Conservation (phyloP, 92 coral and sea anemone species). For the Palythoa grandis region DNA sequence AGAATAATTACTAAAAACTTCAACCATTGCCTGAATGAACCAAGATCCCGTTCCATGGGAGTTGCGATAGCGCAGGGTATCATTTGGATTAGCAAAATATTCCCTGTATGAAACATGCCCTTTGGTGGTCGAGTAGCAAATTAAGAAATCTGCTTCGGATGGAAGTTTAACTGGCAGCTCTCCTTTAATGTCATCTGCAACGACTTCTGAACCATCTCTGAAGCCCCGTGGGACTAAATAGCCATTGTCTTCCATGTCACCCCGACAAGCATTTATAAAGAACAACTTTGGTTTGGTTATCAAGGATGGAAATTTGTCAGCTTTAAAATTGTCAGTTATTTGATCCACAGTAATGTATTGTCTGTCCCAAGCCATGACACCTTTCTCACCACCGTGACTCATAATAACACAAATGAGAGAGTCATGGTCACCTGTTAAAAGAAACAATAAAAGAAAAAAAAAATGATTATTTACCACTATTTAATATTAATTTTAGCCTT, state of each 20-base stretch:
- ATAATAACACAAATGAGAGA: conserved; percentile 82
- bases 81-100: conserved; percentile 39
- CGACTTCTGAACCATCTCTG: conserved; percentile 41
- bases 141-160: conserved; percentile 83
- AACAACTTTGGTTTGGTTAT: conserved; percentile 92
- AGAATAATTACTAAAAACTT: conserved; percentile 64
- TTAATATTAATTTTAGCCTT: no score
- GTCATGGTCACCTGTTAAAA: conserved; percentile 71
- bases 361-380: conserved; percentile 67
- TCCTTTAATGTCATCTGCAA: conserved; percentile 31
- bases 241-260: conserved; percentile 73
- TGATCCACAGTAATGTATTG: conserved; percentile 68
- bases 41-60: conserved; percentile 76
- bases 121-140: conserved; percentile 88
- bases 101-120: conserved; percentile 71
- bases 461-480: neutral
- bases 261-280: conserved; percentile 95
- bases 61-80: neutral
- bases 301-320: conserved; percentile 69
- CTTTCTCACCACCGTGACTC: conserved; percentile 86
- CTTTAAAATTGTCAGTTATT: conserved; percentile 78
- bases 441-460: neutral
- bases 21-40: conserved; percentile 83
- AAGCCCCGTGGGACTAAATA: conserved; percentile 35
- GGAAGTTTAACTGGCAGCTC: conserved; percentile 86